A percentile compares a stretch with the other conserved stretches of the same genome.
phyloP scores from a whole-genome alignment of 2,113 vertebrate genomes.

The Engystomops pustulosus region DNA sequence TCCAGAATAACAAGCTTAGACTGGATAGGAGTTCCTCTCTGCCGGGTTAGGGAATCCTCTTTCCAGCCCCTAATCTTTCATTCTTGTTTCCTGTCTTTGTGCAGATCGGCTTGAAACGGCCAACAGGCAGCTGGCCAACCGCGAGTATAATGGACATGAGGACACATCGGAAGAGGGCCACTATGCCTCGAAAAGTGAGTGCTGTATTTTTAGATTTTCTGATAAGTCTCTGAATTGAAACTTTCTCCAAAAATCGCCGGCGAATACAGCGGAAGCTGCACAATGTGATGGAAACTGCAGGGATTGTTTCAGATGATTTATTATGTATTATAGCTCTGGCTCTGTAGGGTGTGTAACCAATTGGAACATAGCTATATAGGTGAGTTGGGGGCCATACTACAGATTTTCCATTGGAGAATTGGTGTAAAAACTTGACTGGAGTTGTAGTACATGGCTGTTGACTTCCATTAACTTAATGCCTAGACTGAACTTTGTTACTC shows the following conservation, averaged over 20 bases:
- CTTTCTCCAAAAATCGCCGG: background rate
- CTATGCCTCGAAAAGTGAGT: slow-evolving; percentile 81
- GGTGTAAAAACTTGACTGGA: no score
- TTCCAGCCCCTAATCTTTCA: slow-evolving; percentile 26
- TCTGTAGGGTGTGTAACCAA: background rate
- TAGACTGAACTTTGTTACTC: no score
- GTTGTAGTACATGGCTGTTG: no score
- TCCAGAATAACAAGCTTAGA: background rate
- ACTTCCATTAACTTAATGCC: no score
- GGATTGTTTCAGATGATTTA: no score
- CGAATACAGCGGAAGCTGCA: slow-evolving; percentile 8
- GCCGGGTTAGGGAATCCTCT: slow-evolving; percentile 6
- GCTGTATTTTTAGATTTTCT: slow-evolving; percentile 40
- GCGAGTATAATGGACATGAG: slow-evolving; percentile 75
- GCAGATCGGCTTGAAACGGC: slow-evolving; percentile 86
- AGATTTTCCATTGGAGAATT: no score
- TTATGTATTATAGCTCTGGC: no score
- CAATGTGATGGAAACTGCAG: background rate
- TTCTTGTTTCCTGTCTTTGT: slow-evolving; percentile 67
- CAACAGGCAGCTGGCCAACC: slow-evolving; percentile 82
- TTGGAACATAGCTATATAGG: no score
- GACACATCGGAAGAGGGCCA: slow-evolving; percentile 73
- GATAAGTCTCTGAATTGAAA: background rate
- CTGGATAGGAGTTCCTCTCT: slow-evolving; percentile 12
- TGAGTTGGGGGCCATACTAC: no score